Conservation (phyloP, 2,888 invertebrate species). For the Cremastinae sp. region DNA sequence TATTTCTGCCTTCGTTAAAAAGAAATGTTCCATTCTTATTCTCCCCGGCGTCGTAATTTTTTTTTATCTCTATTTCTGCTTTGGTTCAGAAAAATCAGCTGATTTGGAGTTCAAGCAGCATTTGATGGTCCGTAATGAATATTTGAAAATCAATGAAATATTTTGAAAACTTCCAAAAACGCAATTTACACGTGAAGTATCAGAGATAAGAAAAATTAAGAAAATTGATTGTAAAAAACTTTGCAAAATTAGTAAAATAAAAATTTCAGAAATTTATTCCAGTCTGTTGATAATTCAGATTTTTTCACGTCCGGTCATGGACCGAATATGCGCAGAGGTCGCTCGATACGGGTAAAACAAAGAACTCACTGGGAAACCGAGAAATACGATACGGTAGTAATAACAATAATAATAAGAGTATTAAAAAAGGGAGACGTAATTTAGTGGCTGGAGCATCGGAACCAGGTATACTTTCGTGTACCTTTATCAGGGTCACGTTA, state of each 20-base stretch:
- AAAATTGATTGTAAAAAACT: background rate
- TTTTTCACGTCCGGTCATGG: background rate
- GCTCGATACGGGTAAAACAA: constrained; percentile 8
- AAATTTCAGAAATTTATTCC: background rate
- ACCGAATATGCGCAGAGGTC: background rate
- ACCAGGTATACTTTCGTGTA: constrained; percentile 37
- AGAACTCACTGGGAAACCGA: constrained; percentile 1
- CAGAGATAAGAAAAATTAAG: background rate
- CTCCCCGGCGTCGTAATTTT: background rate
- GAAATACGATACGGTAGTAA: constrained; percentile 9
- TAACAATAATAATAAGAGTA: constrained; percentile 2
- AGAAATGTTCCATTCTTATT: constrained; percentile 25
- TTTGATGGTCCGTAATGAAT: too few species aligned
- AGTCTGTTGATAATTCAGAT: background rate
- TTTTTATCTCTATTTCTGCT: background rate
- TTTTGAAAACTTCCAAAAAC: too few species aligned
- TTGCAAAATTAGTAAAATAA: background rate
- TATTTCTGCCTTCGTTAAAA: constrained; percentile 22
- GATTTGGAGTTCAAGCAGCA: background rate
- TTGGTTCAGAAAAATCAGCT: background rate
- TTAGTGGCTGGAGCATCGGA: constrained; percentile 26
- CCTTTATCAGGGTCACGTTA: constrained; percentile 56
- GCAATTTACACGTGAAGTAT: too few species aligned
- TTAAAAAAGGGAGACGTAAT: constrained; percentile 26
- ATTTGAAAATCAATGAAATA: too few species aligned